These are phyloP conservation scores for Peromyscus eremicus DNA, from an alignment of 2,797 vertebrate genomes.

Conservation along the genomic window DNA sequence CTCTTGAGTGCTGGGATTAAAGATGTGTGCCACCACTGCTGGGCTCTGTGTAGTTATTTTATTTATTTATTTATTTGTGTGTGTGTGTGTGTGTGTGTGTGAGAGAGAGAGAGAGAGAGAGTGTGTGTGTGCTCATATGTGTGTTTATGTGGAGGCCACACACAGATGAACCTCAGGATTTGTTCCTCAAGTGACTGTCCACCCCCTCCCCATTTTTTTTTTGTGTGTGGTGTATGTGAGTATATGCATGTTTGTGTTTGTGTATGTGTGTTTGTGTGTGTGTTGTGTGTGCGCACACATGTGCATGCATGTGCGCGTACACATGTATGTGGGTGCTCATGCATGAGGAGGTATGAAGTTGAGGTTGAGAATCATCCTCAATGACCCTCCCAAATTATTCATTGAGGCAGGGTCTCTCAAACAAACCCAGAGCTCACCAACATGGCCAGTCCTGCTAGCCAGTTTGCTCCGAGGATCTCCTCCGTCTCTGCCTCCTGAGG, in stretches of 20 bases:
- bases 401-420: neutral
- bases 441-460: no score
- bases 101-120: no score
- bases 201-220: neutral
- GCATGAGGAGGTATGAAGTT: no score
- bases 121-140: neutral
- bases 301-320: no score
- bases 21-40: accelerated
- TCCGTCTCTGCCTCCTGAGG: neutral
- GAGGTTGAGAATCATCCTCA: no score
- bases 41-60: neutral
- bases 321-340: no score
- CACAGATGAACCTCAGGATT: neutral
- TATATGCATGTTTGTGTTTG: neutral
- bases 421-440: neutral
- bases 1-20: neutral
- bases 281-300: no score
- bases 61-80: neutral
- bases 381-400: no score
- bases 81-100: neutral
- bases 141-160: neutral
- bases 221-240: neutral
- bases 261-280: no score
- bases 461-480: neutral
- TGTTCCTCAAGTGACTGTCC: neutral